Percentiles rank a stretch among this genome's conserved stretches.
These are phyloP conservation scores for Orchestes rusci DNA, from an alignment of 2,888 invertebrate genomes.

Conservation along the genomic window DNA sequence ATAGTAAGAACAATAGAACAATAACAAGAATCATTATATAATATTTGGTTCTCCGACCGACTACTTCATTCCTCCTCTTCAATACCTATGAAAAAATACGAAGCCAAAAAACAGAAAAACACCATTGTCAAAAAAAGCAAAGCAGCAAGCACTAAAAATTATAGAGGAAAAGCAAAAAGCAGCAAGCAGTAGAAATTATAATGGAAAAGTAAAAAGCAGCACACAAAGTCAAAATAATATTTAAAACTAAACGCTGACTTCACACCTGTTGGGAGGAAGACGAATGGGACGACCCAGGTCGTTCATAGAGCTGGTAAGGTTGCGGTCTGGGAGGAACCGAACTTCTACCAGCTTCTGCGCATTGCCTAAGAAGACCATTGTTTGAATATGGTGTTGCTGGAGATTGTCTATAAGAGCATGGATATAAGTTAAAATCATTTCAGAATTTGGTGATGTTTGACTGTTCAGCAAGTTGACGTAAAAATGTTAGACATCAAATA, in stretches of 20 bases:
- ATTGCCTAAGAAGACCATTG: conserved; percentile 39
- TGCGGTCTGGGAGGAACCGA: conserved; percentile 38
- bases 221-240: not conserved
- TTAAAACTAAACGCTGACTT: conserved; percentile 5
- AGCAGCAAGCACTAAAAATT: not conserved
- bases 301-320: conserved; percentile 38
- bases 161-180: not conserved
- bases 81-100: too few relatives aligned
- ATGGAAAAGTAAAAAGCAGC: not conserved
- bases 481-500: not conserved
- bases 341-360: conserved; percentile 38
- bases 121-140: conserved; percentile 9
- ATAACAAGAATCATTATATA: too few relatives aligned
- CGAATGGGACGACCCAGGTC: conserved; percentile 32
- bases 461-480: not conserved
- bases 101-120: not conserved
- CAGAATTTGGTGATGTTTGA: not conserved
- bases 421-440: too few relatives aligned
- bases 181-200: conserved; percentile 1
- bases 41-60: too few relatives aligned
- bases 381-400: conserved; percentile 39
- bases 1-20: too few relatives aligned
- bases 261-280: conserved; percentile 36
- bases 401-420: conserved; percentile 38
- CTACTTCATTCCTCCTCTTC: too few relatives aligned